Evolutionary conservation across 2,888 invertebrate genomes (phyloP).

Genomic region (Phanerotoma sp.): DNA sequence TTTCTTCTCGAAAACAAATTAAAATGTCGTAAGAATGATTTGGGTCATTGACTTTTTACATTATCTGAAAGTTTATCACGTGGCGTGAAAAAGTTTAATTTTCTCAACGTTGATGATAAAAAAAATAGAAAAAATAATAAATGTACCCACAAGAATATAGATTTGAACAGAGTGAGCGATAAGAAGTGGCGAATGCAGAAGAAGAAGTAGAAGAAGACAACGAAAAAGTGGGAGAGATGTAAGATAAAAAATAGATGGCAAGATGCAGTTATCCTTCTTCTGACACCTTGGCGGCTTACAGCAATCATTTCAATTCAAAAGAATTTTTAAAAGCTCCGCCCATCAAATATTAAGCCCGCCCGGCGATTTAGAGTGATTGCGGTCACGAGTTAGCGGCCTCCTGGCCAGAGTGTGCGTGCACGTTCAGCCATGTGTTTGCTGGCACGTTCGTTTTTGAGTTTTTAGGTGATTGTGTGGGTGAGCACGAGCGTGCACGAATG

Average conservation of each 20-base stretch:
- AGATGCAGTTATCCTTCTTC: conserved; percentile 24
- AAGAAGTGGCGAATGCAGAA: background rate
- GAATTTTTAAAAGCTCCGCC: conserved; percentile 37
- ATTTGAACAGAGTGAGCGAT: background rate
- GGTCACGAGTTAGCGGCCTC: conserved; percentile 35
- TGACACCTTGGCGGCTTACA: conserved; percentile 29
- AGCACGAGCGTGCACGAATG: conserved; percentile 13
- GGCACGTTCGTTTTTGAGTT: background rate
- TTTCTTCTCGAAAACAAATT: too few species aligned
- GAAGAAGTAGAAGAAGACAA: conserved; percentile 2
- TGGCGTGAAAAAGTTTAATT: too few species aligned
- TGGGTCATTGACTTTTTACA: too few species aligned
- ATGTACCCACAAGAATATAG: background rate
- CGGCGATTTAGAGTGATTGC: conserved; percentile 50
- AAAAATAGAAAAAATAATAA: conserved; percentile 6
- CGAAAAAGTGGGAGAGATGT: background rate
- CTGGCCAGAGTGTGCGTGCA: conserved; percentile 8
- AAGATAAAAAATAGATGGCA: conserved; percentile 10
- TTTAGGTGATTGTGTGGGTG: conserved; percentile 2
- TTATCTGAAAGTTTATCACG: too few species aligned
- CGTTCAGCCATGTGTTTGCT: background rate
- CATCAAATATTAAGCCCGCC: conserved; percentile 47
- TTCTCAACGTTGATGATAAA: too few species aligned
- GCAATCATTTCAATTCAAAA: conserved; percentile 39
- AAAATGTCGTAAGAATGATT: too few species aligned